Percentiles rank a stretch among this genome's conserved stretches.
phyloP scores from a whole-genome alignment of 2,113 vertebrate genomes.

The Ameiurus melas region DNA sequence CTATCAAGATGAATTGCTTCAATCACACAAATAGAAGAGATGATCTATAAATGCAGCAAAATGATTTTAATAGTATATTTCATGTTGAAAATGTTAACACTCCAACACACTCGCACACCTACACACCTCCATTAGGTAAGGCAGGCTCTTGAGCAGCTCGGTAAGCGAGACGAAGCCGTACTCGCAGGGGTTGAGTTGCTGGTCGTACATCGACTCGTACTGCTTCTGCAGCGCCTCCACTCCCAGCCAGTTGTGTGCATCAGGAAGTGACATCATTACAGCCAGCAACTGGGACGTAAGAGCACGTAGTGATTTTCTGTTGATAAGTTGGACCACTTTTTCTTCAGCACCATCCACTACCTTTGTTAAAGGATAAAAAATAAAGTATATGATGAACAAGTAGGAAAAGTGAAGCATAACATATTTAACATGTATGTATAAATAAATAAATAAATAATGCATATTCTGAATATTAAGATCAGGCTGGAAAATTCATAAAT shows the following conservation, averaged over 20 bases:
- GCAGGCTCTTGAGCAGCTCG: conserved; percentile 91
- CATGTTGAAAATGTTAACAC: neutral
- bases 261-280: conserved; percentile 90
- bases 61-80: neutral
- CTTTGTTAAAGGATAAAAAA: conserved; percentile 62
- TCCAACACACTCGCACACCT: neutral
- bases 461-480: neutral
- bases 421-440: neutral
- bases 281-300: conserved; percentile 90
- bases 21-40: neutral
- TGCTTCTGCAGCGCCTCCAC: conserved; percentile 80
- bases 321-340: conserved; percentile 91
- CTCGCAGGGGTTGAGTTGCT: conserved; percentile 90
- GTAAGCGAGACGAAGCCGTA: conserved; percentile 93
- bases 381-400: neutral
- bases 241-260: conserved; percentile 56
- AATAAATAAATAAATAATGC: neutral
- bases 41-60: neutral
- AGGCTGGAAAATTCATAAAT: neutral
- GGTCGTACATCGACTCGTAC: conserved; percentile 75
- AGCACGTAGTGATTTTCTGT: conserved; percentile 88
- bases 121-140: conserved; percentile 89
- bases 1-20: neutral
- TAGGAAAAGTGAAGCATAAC: neutral
- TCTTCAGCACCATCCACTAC: conserved; percentile 79